These are phyloP conservation scores for Anguilla pacifica DNA, from an alignment of 2,797 vertebrate species.

Conservation along the genomic window DNA sequence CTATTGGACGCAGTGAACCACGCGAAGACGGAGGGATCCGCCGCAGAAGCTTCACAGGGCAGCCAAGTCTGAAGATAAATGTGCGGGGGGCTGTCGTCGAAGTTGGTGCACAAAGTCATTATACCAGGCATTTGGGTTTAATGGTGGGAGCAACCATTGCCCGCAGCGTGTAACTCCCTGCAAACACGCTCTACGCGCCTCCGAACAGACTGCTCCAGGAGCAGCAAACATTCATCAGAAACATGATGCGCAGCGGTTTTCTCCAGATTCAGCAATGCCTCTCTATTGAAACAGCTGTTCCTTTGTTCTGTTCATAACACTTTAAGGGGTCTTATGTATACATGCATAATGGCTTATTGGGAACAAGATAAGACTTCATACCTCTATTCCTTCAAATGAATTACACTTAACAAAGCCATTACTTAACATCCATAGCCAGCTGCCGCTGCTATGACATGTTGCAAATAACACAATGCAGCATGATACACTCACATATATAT, in stretches of 20 bases:
- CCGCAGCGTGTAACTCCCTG: not conserved
- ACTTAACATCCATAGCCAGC: not conserved
- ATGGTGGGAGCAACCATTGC: not conserved
- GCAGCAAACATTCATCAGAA: not conserved
- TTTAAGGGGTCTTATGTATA: not conserved
- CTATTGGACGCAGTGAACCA: not conserved
- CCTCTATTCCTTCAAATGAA: not conserved
- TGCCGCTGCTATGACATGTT: not conserved
- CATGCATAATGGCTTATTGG: not conserved
- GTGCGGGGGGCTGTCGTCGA: too few relatives aligned
- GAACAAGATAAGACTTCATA: not conserved
- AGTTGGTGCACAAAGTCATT: not conserved
- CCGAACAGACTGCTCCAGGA: not conserved
- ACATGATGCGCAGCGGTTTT: not conserved
- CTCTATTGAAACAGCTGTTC: not conserved
- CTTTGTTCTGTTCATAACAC: not conserved
- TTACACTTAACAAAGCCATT: not conserved
- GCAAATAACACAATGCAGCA: not conserved
- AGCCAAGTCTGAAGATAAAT: not conserved
- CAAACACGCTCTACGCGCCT: not conserved
- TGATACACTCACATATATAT: not conserved
- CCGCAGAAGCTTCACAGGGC: not conserved
- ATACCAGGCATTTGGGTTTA: not conserved
- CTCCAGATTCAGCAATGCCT: not conserved
- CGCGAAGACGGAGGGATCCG: not conserved